Conservation (phyloP, 1,140 invertebrate species). For the Himalopsyche phryganea region DNA sequence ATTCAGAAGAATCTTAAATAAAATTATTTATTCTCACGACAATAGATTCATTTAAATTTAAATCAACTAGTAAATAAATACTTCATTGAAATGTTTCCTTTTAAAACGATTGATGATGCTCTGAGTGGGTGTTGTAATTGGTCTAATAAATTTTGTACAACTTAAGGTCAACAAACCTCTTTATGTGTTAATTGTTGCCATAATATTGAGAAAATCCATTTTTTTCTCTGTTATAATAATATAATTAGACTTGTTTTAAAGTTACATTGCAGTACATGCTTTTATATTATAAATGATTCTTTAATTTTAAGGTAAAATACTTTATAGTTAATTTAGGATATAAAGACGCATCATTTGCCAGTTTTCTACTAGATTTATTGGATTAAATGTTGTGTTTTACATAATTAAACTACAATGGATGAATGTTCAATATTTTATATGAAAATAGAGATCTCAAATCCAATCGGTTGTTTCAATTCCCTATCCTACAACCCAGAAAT, state of each 20-base stretch:
- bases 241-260: background rate
- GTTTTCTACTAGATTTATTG: background rate
- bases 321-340: background rate
- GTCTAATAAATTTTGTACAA: no score
- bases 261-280: background rate
- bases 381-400: background rate
- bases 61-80: constrained; percentile 1
- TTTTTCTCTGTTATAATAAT: background rate
- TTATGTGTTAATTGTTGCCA: background rate
- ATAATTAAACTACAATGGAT: background rate
- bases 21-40: background rate
- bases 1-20: constrained; percentile 50
- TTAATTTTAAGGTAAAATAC: constrained; percentile 8
- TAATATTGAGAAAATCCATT: no score
- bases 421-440: background rate
- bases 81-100: background rate
- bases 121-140: no score
- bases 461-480: background rate
- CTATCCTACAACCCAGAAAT: no score
- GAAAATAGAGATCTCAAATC: background rate
- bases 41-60: no score
- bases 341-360: background rate
- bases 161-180: no score
- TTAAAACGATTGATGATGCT: no score
- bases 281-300: constrained; percentile 3